phyloP scores from a whole-genome alignment of 1,140 invertebrate species.

The Acromyrmex heyeri region DNA sequence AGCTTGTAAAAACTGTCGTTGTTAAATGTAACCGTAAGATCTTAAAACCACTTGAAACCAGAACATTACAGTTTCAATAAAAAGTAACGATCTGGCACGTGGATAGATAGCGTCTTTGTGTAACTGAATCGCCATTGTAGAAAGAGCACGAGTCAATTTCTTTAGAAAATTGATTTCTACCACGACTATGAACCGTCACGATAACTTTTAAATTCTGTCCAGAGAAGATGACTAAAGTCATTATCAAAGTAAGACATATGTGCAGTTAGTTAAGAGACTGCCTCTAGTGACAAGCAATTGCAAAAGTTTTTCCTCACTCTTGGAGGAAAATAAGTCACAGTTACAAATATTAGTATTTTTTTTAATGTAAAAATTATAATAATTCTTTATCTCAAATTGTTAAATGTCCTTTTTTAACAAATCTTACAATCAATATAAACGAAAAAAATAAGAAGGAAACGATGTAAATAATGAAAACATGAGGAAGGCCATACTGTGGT shows the following conservation, averaged over 20 bases:
- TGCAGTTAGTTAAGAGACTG: neutral
- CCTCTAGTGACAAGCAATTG: neutral
- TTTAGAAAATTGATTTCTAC: constrained; percentile 29
- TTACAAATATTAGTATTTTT: neutral
- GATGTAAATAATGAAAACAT: neutral
- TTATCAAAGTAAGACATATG: neutral
- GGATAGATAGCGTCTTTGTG: constrained; percentile 2
- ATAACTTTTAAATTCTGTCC: neutral
- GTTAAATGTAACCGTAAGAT: constrained; percentile 22
- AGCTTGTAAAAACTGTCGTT: constrained; percentile 9
- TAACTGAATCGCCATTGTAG: constrained; percentile 21
- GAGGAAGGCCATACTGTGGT: neutral
- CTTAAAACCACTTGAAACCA: constrained; percentile 1
- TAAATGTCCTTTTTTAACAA: neutral
- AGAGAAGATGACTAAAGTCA: neutral
- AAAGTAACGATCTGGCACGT: constrained; percentile 15
- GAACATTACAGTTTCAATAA: constrained; percentile 14
- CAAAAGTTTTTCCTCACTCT: neutral
- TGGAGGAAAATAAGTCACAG: neutral
- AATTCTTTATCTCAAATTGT: neutral
- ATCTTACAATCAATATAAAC: neutral
- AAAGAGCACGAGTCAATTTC: constrained; percentile 30
- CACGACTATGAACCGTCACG: neutral
- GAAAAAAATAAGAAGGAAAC: neutral
- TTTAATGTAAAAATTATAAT: neutral